phyloP scores from a whole-genome alignment of 2,888 invertebrate genomes.

The Heteromyza rotundicornis region DNA sequence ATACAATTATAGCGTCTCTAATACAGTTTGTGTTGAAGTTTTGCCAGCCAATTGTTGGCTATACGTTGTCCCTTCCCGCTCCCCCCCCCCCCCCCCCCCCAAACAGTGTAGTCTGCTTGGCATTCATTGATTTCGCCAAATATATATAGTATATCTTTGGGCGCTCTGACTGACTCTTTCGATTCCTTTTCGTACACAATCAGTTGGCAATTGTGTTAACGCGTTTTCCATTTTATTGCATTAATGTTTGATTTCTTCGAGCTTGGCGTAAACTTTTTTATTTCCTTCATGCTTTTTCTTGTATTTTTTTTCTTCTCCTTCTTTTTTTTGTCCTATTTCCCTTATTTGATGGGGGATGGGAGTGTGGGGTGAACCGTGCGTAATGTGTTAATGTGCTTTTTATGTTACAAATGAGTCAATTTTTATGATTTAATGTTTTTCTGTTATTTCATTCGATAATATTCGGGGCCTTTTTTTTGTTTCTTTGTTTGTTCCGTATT shows the following conservation, averaged over 20 bases:
- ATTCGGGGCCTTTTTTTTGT: too few relatives aligned
- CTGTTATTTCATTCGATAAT: conserved; percentile 21
- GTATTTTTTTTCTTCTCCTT: conserved; percentile 26
- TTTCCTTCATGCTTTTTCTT: too few relatives aligned
- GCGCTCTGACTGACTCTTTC: conserved; percentile 32
- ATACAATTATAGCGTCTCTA: conserved; percentile 5
- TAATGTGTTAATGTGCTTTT: conserved; percentile 59
- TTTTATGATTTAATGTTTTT: conserved; percentile 55
- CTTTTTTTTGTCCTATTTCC: background rate
- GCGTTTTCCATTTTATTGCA: conserved; percentile 57
- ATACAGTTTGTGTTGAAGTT: background rate
- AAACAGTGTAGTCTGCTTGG: background rate
- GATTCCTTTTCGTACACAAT: conserved; percentile 15
- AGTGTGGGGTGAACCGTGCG: conserved; percentile 13
- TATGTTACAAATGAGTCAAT: conserved; percentile 59
- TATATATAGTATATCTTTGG: conserved; percentile 17
- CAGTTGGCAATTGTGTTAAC: conserved; percentile 51
- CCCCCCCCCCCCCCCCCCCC: background rate
- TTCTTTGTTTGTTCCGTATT: conserved; percentile 12
- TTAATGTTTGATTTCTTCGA: conserved; percentile 52
- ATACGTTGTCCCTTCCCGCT: too few relatives aligned
- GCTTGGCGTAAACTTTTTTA: too few relatives aligned
- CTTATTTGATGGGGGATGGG: background rate
- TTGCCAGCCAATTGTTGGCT: conserved; percentile 1
- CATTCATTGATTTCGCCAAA: conserved; percentile 16